Conservation (phyloP, 1,140 invertebrate genomes). For the Panulirus ornatus region DNA sequence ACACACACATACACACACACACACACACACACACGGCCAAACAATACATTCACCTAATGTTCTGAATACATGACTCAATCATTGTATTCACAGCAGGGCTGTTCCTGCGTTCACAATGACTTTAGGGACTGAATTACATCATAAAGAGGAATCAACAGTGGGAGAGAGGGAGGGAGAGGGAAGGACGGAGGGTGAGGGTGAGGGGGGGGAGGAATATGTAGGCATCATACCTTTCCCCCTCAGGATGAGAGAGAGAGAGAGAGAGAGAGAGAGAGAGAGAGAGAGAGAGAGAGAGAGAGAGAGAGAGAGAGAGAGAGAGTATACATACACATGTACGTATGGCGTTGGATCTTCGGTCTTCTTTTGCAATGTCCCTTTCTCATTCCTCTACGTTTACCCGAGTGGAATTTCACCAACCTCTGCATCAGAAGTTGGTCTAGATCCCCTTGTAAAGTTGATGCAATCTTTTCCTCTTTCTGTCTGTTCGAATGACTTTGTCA, state of each 20-base stretch:
- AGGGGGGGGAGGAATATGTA: background rate
- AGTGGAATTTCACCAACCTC: too few species aligned
- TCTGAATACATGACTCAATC: too few species aligned
- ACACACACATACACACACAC: too few species aligned
- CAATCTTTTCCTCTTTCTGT: background rate
- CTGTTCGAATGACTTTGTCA: background rate
- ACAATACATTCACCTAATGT: too few species aligned
- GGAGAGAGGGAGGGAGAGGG: background rate
- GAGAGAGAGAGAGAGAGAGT: background rate
- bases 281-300: slow-evolving; percentile 9
- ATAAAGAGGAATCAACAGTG: background rate
- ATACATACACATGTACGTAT: too few species aligned
- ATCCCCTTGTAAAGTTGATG: too few species aligned
- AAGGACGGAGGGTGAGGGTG: background rate
- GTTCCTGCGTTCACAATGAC: too few species aligned
- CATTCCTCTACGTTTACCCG: too few species aligned
- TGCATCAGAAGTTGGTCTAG: too few species aligned
- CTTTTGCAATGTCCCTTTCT: background rate
- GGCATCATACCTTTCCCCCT: background rate
- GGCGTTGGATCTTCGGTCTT: background rate
- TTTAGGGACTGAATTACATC: too few species aligned
- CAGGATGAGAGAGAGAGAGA: background rate
- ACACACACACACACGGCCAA: too few species aligned
- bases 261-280: slow-evolving; percentile 7
- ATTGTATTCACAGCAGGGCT: too few species aligned